These are phyloP conservation scores for Pocillopora damicornis DNA, from an alignment of 64 coral and sea anemone species.

Conservation along the genomic window DNA sequence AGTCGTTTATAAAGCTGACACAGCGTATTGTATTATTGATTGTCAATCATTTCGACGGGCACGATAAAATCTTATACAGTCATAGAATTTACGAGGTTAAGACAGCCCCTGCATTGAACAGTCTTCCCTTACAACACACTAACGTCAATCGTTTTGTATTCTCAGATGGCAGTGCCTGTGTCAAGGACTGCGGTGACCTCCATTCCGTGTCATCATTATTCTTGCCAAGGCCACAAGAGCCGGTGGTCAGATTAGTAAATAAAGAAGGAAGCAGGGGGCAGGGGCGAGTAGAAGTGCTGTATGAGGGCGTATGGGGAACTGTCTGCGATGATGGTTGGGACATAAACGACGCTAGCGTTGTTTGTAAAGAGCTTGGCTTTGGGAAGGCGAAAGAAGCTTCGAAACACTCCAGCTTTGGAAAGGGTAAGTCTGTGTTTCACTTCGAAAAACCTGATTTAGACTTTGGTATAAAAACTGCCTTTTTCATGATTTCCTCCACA, in stretches of 20 bases:
- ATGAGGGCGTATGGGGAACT: conserved; percentile 76
- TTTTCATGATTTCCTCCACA: background rate
- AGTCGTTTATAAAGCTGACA: too few species aligned
- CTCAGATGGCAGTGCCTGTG: conserved; percentile 30
- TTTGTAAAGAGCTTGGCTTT: conserved; percentile 73
- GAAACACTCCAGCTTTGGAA: conserved; percentile 33
- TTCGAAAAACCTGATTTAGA: background rate
- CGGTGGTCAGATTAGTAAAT: conserved; percentile 32
- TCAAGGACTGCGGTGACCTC: conserved; percentile 22
- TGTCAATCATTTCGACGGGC: too few species aligned
- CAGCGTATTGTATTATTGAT: too few species aligned
- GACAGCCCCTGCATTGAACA: too few species aligned
- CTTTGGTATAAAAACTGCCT: background rate
- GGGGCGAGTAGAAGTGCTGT: conserved; percentile 49
- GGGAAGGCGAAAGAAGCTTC: conserved; percentile 55
- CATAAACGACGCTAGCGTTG: conserved; percentile 58
- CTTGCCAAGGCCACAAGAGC: conserved; percentile 25
- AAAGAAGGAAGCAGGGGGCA: background rate
- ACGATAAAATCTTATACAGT: too few species aligned
- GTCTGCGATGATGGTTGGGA: conserved; percentile 91
- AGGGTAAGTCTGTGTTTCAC: conserved; percentile 30
- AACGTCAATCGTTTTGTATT: background rate
- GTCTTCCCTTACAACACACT: background rate
- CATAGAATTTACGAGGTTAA: too few species aligned
- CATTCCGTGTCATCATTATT: conserved; percentile 36